Evolutionary conservation across 92 coral and sea anemone species (phyloP).

Genomic region (Palythoa grandiflora): DNA sequence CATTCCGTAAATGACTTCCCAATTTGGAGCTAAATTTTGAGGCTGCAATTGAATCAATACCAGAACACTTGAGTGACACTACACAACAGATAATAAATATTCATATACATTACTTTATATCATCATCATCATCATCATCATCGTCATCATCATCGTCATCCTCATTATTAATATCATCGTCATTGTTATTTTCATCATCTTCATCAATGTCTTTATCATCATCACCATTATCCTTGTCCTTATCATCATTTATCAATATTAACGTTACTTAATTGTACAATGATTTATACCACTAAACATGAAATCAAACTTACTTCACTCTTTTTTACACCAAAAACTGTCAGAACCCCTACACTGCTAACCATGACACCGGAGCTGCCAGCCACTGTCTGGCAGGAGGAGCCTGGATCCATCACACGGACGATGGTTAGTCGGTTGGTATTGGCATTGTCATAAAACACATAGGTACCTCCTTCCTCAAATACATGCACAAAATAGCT

Average conservation of each 20-base stretch:
- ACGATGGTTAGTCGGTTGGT: slow-evolving; percentile 77
- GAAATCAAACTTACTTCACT: slow-evolving; percentile 64
- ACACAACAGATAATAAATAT: background rate
- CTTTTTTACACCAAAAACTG: slow-evolving; percentile 68
- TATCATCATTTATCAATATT: no score
- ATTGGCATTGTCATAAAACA: slow-evolving; percentile 92
- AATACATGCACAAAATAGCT: slow-evolving; percentile 85
- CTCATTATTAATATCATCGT: no score
- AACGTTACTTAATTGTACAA: background rate
- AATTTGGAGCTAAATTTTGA: slow-evolving; percentile 91
- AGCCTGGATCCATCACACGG: slow-evolving; percentile 75
- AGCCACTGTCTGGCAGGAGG: slow-evolving; percentile 51
- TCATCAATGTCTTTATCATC: no score
- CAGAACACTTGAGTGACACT: background rate
- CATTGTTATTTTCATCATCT: no score
- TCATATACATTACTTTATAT: no score
- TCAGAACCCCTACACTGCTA: slow-evolving; percentile 50
- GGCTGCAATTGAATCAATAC: slow-evolving; percentile 67
- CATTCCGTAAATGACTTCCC: slow-evolving; percentile 94
- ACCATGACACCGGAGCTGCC: slow-evolving; percentile 51
- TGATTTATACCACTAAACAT: background rate
- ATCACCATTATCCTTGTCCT: no score
- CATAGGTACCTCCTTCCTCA: slow-evolving; percentile 86
- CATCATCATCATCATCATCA: no score
- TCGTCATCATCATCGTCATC: no score